phyloP scores from a whole-genome alignment of 1,140 invertebrate genomes.

The Diploscapter pachys region DNA sequence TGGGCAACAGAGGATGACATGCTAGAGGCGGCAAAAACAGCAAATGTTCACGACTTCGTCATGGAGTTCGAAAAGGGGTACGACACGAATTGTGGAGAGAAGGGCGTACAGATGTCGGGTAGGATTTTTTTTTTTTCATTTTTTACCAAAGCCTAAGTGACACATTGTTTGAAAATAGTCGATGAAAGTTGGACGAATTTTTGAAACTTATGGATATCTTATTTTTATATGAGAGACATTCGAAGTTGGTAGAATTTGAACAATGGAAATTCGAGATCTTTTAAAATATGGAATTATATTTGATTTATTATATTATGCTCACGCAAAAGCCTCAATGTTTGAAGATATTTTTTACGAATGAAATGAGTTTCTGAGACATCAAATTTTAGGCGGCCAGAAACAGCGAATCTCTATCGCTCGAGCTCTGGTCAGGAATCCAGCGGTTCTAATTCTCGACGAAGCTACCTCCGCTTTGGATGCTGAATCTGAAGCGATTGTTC shows the following conservation, averaged over 20 bases:
- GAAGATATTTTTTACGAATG: too few relatives aligned
- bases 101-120: slow-evolving; percentile 54
- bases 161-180: too few relatives aligned
- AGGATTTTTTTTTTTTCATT: background rate
- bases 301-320: background rate
- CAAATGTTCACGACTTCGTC: slow-evolving; percentile 61
- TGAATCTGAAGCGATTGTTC: slow-evolving; percentile 39
- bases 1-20: slow-evolving; percentile 47
- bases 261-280: too few relatives aligned
- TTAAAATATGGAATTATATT: background rate
- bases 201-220: too few relatives aligned
- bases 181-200: too few relatives aligned
- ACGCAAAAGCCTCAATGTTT: background rate
- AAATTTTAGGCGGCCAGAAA: slow-evolving; percentile 35
- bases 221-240: too few relatives aligned
- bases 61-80: slow-evolving; percentile 56
- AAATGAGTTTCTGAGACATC: too few relatives aligned
- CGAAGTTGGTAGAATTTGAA: too few relatives aligned
- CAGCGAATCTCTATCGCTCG: slow-evolving; percentile 54
- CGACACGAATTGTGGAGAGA: slow-evolving; percentile 60
- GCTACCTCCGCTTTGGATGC: slow-evolving; percentile 47
- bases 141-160: too few relatives aligned
- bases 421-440: slow-evolving; percentile 53
- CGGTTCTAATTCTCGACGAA: slow-evolving; percentile 53
- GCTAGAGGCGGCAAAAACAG: slow-evolving; percentile 52